Base-by-base conservation (phyloP, 2,888 invertebrate species). In the Drosophila subquinaria region DNA sequence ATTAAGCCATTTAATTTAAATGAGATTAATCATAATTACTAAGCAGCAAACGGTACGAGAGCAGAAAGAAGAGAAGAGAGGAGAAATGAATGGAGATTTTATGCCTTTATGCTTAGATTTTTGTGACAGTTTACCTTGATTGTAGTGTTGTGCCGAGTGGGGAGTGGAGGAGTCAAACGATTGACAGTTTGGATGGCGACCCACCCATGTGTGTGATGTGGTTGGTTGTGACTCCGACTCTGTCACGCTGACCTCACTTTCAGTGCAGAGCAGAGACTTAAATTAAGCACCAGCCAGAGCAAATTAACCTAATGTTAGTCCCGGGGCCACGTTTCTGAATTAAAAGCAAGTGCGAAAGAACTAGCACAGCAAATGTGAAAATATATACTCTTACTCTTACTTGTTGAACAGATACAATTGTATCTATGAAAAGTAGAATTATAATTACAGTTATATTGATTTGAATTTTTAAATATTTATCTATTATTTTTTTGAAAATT, bases 1-100 rank as follows among this genome's bases (percentile, higher is more conserved):
- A 90, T 87, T 90, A 87, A 87, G 89, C 71, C 89, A 79, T 87
- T 87, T 89, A 79, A 90, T 87, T 87, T 90, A 89, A 87, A 90
- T 84, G 89, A 90, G 88, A 87, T 87, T 90, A 87, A 87, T 87
- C 90, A 87, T 87, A 87, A 87, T 87, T 87, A 90, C 86, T 64
- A 83, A 84, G 78, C 72, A 65, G 60, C 60, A 72, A 67, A 38
- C 74, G 23, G 30, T 56, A 38, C 55, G 15, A 33, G 30, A 33
- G 17, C 10, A 23, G 38, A 30, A 42, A 38, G 43, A 20, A 20
- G n/a, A 20, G n/a, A 11, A 17, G 5, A 55, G 4, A 38, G 17
- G 27, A 15, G 10, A 9, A 5, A 8, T 30, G 30, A 30, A 30
- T 15, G 42, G 30, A 38, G 50, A 56, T 38, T 60, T 63, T 27